A percentile compares a stretch with the other conserved stretches of the same genome.
phyloP scores from a whole-genome alignment of 2,113 vertebrate species.

The Dicentrarchus labrax region DNA sequence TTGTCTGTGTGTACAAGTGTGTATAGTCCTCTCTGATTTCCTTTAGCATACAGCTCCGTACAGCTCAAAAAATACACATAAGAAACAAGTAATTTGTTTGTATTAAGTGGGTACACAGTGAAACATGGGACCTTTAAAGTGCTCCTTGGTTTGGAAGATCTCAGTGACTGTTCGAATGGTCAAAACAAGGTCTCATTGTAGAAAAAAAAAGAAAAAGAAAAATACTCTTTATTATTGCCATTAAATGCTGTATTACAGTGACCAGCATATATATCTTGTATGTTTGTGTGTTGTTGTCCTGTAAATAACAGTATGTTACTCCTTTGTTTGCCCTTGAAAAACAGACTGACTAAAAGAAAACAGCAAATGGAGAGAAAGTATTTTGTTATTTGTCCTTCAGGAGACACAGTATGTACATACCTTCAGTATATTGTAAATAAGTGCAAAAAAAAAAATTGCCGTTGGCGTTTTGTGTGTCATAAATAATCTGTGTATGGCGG shows the following conservation, averaged over 20 bases:
- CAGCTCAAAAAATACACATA: constrained; percentile 43
- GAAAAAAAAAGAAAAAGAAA: constrained; percentile 44
- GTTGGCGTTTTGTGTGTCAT: constrained; percentile 88
- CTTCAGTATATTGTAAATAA: constrained; percentile 90
- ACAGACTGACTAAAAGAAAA: constrained; percentile 73
- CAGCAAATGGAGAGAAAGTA: constrained; percentile 81
- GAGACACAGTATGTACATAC: constrained; percentile 88
- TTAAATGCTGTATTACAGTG: constrained; percentile 81
- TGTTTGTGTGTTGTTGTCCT: constrained; percentile 87
- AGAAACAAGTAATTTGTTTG: constrained; percentile 52
- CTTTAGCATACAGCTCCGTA: constrained; percentile 55
- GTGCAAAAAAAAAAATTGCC: constrained; percentile 78
- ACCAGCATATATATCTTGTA: constrained; percentile 81
- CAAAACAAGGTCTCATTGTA: constrained; percentile 61
- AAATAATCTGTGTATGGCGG: constrained; percentile 87
- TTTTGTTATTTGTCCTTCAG: constrained; percentile 90
- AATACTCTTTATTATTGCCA: constrained; percentile 71
- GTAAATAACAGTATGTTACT: constrained; percentile 87
- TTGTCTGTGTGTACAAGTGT: constrained; percentile 72
- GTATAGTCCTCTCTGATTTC: constrained; percentile 69
- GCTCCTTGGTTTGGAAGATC: constrained; percentile 59
- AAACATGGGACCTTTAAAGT: constrained; percentile 62
- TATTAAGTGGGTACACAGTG: constrained; percentile 57
- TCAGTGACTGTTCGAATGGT: constrained; percentile 55
- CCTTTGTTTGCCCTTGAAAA: constrained; percentile 83